Percentiles rank a stretch among this genome's conserved stretches.
Evolutionary conservation across 2,888 invertebrate species (phyloP).

Genomic region (Eupithecia dodoneata): DNA sequence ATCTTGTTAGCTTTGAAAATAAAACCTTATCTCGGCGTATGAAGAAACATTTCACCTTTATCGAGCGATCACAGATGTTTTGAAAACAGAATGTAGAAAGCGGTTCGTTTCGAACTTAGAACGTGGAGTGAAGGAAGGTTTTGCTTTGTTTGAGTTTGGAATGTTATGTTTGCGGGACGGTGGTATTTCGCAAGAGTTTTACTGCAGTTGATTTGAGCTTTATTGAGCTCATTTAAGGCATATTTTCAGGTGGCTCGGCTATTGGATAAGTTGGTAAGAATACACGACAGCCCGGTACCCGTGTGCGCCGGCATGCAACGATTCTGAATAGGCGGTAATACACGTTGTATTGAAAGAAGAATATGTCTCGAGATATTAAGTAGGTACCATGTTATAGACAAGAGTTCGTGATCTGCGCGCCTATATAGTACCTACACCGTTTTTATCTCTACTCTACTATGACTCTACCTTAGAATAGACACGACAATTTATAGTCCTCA

Average conservation of each 20-base stretch:
- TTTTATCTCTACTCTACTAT: neutral
- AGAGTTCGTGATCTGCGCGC: neutral
- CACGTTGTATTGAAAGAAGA: constrained; percentile 48
- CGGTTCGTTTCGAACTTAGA: constrained; percentile 28
- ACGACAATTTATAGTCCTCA: no score
- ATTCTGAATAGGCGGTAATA: constrained; percentile 56
- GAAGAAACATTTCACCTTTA: constrained; percentile 32
- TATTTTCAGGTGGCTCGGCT: constrained; percentile 33
- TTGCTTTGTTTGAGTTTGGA: constrained; percentile 24
- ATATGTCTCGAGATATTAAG: constrained; percentile 22
- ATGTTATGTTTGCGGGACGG: constrained; percentile 37
- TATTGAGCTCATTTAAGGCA: constrained; percentile 21
- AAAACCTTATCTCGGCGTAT: constrained; percentile 22
- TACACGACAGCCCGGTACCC: constrained; percentile 70
- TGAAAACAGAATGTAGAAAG: constrained; percentile 22
- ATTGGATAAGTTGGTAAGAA: constrained; percentile 45
- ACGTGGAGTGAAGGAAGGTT: constrained; percentile 23
- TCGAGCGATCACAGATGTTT: constrained; percentile 44
- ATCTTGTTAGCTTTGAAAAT: constrained; percentile 37
- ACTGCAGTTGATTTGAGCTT: constrained; percentile 22
- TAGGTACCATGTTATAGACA: neutral
- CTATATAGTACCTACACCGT: neutral
- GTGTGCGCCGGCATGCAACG: constrained; percentile 79
- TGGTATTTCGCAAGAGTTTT: constrained; percentile 38
- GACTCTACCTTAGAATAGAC: neutral